A percentile compares a stretch with the other conserved stretches of the same genome.
Conservation (phyloP, 2,888 invertebrate species). For the Gymnocheta viridis region DNA sequence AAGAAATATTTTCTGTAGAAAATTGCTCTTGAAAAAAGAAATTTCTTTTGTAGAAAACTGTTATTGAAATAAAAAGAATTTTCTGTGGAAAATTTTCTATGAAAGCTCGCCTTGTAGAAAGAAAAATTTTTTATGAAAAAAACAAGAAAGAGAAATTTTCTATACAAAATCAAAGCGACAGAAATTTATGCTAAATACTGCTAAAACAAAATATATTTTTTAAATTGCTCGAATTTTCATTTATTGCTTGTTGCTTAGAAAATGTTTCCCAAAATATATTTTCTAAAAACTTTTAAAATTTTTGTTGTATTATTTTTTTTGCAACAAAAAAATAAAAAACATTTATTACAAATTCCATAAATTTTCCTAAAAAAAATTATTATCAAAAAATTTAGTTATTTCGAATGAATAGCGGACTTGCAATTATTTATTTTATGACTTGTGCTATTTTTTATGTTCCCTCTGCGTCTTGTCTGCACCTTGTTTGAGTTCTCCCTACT, state of each 20-base stretch:
- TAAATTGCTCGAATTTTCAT: not conserved
- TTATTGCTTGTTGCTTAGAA: no score
- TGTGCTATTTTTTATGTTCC: not conserved
- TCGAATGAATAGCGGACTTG: no score
- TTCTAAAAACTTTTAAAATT: no score
- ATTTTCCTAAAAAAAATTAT: no score
- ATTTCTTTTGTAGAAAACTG: not conserved
- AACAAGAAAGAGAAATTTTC: not conserved
- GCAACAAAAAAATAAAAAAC: no score
- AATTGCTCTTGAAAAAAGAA: not conserved
- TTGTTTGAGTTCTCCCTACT: no score
- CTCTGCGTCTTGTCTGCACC: not conserved
- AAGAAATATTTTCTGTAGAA: not conserved
- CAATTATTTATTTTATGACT: no score
- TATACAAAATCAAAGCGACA: conserved; percentile 1
- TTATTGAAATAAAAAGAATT: not conserved
- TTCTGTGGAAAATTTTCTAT: not conserved
- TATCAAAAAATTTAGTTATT: no score
- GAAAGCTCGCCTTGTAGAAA: not conserved
- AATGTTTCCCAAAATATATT: no score
- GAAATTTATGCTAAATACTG: no score
- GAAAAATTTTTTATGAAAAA: not conserved
- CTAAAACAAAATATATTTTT: not conserved
- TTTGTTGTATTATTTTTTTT: no score
- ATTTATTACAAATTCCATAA: no score